Base-by-base conservation (phyloP, 1,140 invertebrate genomes). In the Lepidotrigona ventralis region DNA sequence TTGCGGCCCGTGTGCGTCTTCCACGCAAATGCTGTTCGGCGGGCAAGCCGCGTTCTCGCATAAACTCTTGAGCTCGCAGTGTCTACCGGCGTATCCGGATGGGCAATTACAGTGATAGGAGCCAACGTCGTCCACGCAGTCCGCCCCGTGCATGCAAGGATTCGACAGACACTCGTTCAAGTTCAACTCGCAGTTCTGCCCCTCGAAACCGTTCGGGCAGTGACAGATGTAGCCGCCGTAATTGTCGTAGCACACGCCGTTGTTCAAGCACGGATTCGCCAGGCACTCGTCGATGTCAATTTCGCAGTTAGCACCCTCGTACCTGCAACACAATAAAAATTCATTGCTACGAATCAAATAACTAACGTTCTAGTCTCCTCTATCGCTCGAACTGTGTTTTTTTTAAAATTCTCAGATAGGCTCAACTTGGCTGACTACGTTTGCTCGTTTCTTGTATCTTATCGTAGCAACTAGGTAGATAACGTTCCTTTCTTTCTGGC, bases 271-370 rank as follows among this genome's bases (percentile, higher is more conserved):
- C 0, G 97, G 96, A 87, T 95, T 95, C 53, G 94, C 93, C 14
- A 93, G 76, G 94, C 98, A 99, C 92, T 99, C 98, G 93, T 98
- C 96, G 79, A 98, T 97, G 92, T 98, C 97, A 3, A 95, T 94
- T 91, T 98, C 97, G 93, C 98, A 99, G 68, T 96, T 95, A 19
- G 93, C 90, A 23, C 98, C 98, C 77, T 95, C 95, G 93, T 97
- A 99, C 21, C 97, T 96, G 58, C 15, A 78, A 51, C 4, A 11
- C 1, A 12, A 60, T 5, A 19, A 39, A 54, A 12, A 68, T 54
- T 26, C 56, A 0, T 23, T 58, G 33, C 33, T 33, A 33, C 3
- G 33, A 33, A 33, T 33, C 33, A 3, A 33, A 33, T 3, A 33
- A 33, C 33, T 33, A 33, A 33, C 1, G 33, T n/a, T n/a, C n/a